Base-by-base conservation (phyloP, 2,113 vertebrate species). In the Galbula dea region DNA sequence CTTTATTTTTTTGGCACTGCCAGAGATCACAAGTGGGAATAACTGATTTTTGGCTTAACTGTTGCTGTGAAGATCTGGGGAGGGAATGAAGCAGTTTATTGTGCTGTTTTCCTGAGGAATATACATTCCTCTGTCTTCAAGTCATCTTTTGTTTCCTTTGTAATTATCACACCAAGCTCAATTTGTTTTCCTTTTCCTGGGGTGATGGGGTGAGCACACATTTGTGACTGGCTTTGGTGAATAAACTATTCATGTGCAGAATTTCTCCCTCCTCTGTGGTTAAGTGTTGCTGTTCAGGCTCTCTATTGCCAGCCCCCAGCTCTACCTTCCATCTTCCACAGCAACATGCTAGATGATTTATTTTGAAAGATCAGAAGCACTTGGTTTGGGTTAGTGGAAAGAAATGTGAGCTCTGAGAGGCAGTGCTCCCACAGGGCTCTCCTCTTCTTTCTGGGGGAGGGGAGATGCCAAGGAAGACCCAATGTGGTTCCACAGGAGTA, bases 21-120 rank as follows among this genome's bases (percentile, higher is more conserved):
- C 95, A 94, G 93, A 63, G 93, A 80, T 85, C 93, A 92, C 87
- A 96, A 88, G 20, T 32, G 39, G 27, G 65, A 94, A 94, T 94
- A 94, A 90, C 73, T 81, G 43, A 26, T 81, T 95, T 96, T 86
- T 92, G 37, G 30, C 79, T 77, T 39, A 77, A 55, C 75, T 83
- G 63, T 59, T 77, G 59, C 79, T 95, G 59, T 80, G 67, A 89
- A 93, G 89, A 91, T 58, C 37, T n/a, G 32, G 55, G 62, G 51
- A 94, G 67, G 58, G 5, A 73, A 66, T 91, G 59, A 93, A 91
- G 46, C 55, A 58, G 63, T 83, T 88, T 89, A 62, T 95, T 95
- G 66, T 95, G 91, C 85, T 76, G 63, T 37, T 83, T 85, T 86
- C 23, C 19, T 26, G 37, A 63, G 76, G 63, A 85, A 83, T 80